A percentile compares a stretch with the other conserved stretches of the same genome.
Conservation (phyloP, 2,113 vertebrate species). For the Callospermophilus lateralis region DNA sequence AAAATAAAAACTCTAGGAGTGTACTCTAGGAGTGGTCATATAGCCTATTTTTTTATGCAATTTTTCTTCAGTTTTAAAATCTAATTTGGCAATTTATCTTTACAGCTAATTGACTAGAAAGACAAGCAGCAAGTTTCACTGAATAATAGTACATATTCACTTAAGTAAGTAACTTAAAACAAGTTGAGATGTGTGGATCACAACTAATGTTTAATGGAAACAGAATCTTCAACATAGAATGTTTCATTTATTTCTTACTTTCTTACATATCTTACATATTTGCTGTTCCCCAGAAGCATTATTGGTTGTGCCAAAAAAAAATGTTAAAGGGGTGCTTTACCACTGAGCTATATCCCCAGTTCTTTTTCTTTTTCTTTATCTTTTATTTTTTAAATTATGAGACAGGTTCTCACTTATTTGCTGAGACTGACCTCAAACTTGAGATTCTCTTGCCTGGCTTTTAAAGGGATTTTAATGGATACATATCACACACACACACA, state of each 20-base stretch:
- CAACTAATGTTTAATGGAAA: neutral
- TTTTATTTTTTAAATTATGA: no score
- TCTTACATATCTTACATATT: neutral
- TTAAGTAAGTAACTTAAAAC: neutral
- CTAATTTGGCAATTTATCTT: neutral
- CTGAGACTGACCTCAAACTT: no score
- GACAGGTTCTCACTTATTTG: no score
- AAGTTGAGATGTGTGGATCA: neutral
- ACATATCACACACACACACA: neutral
- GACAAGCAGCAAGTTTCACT: neutral
- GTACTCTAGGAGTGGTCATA: neutral
- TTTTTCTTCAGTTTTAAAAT: neutral
- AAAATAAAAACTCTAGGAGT: neutral
- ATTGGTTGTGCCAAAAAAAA: no score
- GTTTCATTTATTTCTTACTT: slow-evolving; percentile 7
- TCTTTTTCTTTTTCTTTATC: no score
- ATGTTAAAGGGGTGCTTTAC: no score
- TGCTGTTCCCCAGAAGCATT: neutral
- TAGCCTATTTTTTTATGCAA: neutral
- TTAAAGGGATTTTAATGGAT: neutral
- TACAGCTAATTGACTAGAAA: neutral
- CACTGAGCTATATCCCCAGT: no score
- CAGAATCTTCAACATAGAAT: neutral
- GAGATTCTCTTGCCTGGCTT: no score
- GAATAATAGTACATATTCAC: neutral